Base-by-base conservation (phyloP, 2,113 vertebrate species). In the Capreolus pygargus region DNA sequence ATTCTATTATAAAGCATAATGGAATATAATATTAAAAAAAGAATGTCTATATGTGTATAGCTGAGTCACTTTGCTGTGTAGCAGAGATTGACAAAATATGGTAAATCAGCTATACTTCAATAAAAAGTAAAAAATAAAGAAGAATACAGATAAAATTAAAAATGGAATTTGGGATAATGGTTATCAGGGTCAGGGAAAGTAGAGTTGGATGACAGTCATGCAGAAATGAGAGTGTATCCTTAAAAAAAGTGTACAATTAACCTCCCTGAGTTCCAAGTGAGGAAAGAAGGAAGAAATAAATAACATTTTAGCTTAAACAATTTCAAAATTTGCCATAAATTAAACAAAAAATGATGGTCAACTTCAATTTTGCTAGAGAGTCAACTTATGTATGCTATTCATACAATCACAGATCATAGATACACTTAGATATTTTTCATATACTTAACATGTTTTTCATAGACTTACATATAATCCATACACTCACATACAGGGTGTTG, bases 271-370 rank as follows among this genome's bases (percentile, higher is more conserved):
- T 39, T 96, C 47, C 54, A 89, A 45, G 1, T 84, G 50, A 55
- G 4, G 7, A 91, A 78, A 61, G 13, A 55, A 85, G 28, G 43
- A 11, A 81, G 9, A 47, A 58, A 85, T 39, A 58, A 94, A 67
- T 58, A 55, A 1, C 23, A 55, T 76, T 50, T 86, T 85, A 82
- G 25, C 28, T 89, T 88, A 87, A 52, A 19, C 2, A 7, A 47
- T 95, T 58, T 83, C n/a, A 67, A 43, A 93, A 83, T 84, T 19
- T 95, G 6, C 13, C 45, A 6, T 47, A 47, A 61, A 55, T 92
- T 16, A 83, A 76, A 23, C 16, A 78, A 82, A 67, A 61, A 67
- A 4, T 2, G 70, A 67, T 50, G 1, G 10, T 70, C 13, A 54
- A 23, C 61, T 45, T 86, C 13, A 86, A 5, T 36, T 92, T 61